Evolutionary conservation across 2,797 vertebrate genomes (phyloP).

Genomic region (Aplochiton taeniatus): DNA sequence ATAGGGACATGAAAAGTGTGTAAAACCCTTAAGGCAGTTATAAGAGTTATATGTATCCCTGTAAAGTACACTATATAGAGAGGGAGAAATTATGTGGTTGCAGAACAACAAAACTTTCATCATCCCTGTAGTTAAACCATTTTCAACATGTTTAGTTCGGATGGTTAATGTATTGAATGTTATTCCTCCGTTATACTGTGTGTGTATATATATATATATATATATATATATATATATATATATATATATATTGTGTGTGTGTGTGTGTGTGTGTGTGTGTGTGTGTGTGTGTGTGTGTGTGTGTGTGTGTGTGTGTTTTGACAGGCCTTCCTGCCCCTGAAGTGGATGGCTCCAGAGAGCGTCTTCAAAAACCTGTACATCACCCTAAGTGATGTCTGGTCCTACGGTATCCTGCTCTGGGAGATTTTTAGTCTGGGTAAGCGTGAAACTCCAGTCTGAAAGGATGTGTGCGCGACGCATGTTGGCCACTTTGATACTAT

Average conservation of each 20-base stretch:
- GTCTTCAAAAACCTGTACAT: conserved; percentile 89
- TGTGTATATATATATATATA: neutral
- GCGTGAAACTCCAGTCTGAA: conserved; percentile 1
- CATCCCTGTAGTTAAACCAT: too few relatives aligned
- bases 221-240: neutral
- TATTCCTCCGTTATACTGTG: neutral
- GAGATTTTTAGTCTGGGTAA: conserved; percentile 91
- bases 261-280: neutral
- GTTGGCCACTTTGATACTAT: too few relatives aligned
- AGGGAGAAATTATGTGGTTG: too few relatives aligned
- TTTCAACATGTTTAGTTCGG: too few relatives aligned
- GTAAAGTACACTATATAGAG: too few relatives aligned
- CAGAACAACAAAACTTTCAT: too few relatives aligned
- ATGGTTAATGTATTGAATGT: too few relatives aligned
- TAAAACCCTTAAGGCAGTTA: too few relatives aligned
- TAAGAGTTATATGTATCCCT: too few relatives aligned
- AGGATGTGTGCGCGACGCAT: too few relatives aligned
- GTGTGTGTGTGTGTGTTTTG: neutral
- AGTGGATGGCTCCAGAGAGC: conserved; percentile 94
- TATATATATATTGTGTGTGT: neutral
- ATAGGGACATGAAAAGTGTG: too few relatives aligned
- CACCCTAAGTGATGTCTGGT: conserved; percentile 88
- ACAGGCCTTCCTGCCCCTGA: conserved; percentile 88
- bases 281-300: conserved; percentile 1
- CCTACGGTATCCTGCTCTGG: conserved; percentile 88